A percentile compares a stretch with the other conserved stretches of the same genome.
Evolutionary conservation across 2,888 invertebrate genomes (phyloP).

Genomic region (Zonitis immaculata): DNA sequence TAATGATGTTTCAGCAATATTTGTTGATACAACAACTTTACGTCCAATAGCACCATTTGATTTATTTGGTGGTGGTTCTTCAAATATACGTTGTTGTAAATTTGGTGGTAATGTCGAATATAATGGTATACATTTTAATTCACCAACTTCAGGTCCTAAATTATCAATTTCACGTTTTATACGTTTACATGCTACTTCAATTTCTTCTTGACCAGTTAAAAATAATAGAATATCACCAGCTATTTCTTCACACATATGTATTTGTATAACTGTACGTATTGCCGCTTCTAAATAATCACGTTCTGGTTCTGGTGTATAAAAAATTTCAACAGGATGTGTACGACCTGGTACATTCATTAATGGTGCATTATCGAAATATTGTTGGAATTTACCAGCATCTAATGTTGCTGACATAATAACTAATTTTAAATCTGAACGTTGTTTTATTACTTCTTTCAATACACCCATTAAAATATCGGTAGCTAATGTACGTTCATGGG

Average conservation of each 20-base stretch:
- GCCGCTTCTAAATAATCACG: conserved; percentile 97
- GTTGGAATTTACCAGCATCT: conserved; percentile 99
- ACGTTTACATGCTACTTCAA: conserved; percentile 97
- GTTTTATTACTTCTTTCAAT: conserved; percentile 92
- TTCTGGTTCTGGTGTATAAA: conserved; percentile 99
- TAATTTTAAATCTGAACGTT: conserved; percentile 87
- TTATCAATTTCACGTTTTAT: conserved; percentile 95
- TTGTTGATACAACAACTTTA: conserved; percentile 95
- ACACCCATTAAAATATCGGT: conserved; percentile 99
- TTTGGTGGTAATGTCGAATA: conserved; percentile 98
- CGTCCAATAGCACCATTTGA: conserved; percentile 68
- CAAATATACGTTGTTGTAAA: conserved; percentile 95
- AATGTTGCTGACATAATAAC: conserved; percentile 99
- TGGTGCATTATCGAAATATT: conserved; percentile 98
- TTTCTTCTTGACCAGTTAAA: conserved; percentile 76
- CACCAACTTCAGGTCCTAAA: conserved; percentile 94
- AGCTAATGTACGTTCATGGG: conserved; percentile 96
- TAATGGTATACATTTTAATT: conserved; percentile 95
- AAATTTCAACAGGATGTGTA: conserved; percentile 95
- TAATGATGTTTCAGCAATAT: conserved; percentile 98
- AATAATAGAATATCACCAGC: conserved; percentile 91
- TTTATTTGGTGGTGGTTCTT: conserved; percentile 89
- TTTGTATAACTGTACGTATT: conserved; percentile 90
- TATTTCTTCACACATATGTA: conserved; percentile 93
- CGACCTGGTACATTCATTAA: conserved; percentile 97